Base-by-base conservation (phyloP, 37 sponge, comb jelly and placozoan genomes). In the Eunapius fragilis region DNA sequence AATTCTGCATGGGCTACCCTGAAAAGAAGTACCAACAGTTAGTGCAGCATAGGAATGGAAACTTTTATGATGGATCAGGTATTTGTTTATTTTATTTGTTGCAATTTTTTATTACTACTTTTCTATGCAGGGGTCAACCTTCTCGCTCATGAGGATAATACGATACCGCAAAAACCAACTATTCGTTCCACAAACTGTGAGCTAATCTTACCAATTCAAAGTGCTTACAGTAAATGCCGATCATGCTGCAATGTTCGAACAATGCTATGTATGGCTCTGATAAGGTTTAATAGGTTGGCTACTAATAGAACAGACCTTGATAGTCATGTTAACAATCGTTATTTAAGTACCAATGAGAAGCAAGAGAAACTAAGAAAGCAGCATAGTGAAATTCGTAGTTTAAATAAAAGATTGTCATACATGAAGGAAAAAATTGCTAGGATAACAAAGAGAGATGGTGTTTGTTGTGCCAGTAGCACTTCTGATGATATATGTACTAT, bases 271-370 rank as follows among this genome's bases (percentile, higher is more conserved):
- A 17, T 58, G 58, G 6, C 58, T 17, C 14, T 19, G 14, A 17
- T 58, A 58, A 12, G 58, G 58, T 58, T 58, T 58, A 19, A 12
- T 17, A 58, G 58, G 19, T 19, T 58, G 1, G 6, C 58, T 58
- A 19, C 36, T 24, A 36, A 27, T 36, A 31, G 85, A 22, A 85
- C 41, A n/a, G 68, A 85, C 68, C 37, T 78, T 48, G 67, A 78
- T 35, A 85, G 85, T 76, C 68, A 68, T 41, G 34, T 41, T 2
- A 75, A 67, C 25, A 31, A 85, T n/a, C 68, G 41, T 13, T 75
- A 23, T 26, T 37, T 85, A 31, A 34, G 32, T 67, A 5, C 6
- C 5, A 4, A 3, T 68, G 85, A 85, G 24, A n/a, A n/a, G 23
- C 28, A 67, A 25, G 85, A 85, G 17, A 25, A 77, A 41, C 67